Evolutionary conservation across 2,113 vertebrate species (phyloP), one percentile per base, ranked within the genome.

Genomic region (Coracopsis vasa): DNA sequence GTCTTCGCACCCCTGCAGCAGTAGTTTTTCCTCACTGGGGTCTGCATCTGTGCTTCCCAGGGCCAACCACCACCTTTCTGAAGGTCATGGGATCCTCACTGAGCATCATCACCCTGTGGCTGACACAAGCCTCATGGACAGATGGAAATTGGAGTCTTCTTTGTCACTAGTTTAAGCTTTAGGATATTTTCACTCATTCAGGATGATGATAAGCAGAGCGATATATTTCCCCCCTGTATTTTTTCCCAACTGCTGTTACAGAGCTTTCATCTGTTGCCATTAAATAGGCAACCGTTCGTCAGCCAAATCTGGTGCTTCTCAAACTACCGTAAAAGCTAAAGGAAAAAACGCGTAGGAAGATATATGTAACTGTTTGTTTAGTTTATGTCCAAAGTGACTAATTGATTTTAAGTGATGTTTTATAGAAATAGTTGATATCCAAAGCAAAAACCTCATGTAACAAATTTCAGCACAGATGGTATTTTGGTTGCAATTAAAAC

Each of bases 401-500:
- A 94, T 74, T 83, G 82, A 95, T 86, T 95, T 78, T 50, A 95
- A 91, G 86, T 29, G 28, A 66, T 86, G 35, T 92, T 92, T 94
- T 95, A 84, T 60, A 93, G 88, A 86, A 95, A 94, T 60, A 89
- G 88, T 74, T 94, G 80, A 71, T 84, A 94, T 54, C 60, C 60
- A 51, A 86, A 96, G 83, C 28, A 74, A 91, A 96, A 94, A 31
- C 18, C 45, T 88, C 86, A 45, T 64, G 80, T 44, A 88, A 80
- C 33, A 94, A 93, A 94, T 95, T 89, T 92, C 86, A 95, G 88
- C 92, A 95, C 96, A 96, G 96, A 96, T 94, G 96, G 92, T 91
- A 91, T 92, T 97, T 91, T 86, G 69, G 83, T 95, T 88, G 77
- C 54, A 95, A 92, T 86, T 41, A 71, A 85, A 84, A 74, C 45